phyloP scores from a whole-genome alignment of 2,888 invertebrate genomes.

The Leptinotarsa juncta region DNA sequence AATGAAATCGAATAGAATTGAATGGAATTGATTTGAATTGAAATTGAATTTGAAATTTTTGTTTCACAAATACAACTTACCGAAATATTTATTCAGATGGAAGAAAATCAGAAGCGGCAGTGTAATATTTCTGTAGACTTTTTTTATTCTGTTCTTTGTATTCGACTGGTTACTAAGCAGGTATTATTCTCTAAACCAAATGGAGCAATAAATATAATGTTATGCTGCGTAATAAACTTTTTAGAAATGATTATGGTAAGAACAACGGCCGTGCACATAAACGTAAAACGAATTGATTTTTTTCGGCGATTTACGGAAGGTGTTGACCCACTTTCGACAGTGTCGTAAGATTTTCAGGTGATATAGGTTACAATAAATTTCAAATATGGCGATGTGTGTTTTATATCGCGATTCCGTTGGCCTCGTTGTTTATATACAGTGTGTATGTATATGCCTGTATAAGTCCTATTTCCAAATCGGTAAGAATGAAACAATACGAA shows the following conservation, averaged over 20 bases:
- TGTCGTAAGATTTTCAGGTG: constrained; percentile 26
- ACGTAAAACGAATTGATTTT: constrained; percentile 18
- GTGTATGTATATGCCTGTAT: constrained; percentile 5
- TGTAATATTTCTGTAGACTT: too few relatives aligned
- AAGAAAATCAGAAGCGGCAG: too few relatives aligned
- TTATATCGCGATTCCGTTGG: constrained; percentile 15
- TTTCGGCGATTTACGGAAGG: constrained; percentile 24
- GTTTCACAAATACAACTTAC: too few relatives aligned
- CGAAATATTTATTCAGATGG: too few relatives aligned
- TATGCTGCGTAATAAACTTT: constrained; percentile 20
- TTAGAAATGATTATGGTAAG: constrained; percentile 22
- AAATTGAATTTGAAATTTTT: background rate
- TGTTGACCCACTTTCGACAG: constrained; percentile 26
- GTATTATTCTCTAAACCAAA: background rate
- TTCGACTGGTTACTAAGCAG: background rate
- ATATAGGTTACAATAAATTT: constrained; percentile 26
- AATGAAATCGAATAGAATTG: background rate
- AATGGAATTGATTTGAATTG: background rate
- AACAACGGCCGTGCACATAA: constrained; percentile 20
- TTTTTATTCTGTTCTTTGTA: background rate
- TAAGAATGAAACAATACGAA: background rate
- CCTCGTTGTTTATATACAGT: constrained; percentile 19
- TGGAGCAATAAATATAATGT: constrained; percentile 17
- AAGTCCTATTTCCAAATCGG: background rate
- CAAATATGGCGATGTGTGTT: constrained; percentile 22